Percentiles rank a stretch among this genome's conserved stretches.
phyloP scores from a whole-genome alignment of 2,113 vertebrate genomes.

The Syngnathus scovelli region DNA sequence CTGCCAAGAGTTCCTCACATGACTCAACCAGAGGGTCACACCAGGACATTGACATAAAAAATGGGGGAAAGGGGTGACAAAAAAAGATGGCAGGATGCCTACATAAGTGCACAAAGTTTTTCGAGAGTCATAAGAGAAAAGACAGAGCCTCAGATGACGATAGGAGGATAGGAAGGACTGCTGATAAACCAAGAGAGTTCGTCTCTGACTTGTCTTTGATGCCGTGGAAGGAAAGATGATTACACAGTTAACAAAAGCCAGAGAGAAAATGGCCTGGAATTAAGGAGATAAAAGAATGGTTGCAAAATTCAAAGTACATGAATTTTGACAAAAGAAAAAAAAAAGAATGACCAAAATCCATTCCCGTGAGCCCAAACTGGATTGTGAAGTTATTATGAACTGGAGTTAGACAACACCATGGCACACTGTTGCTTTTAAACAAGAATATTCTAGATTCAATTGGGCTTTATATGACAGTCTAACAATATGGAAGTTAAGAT shows the following conservation, averaged over 20 bases:
- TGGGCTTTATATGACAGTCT: not conserved
- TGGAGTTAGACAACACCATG: not conserved
- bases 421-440: not conserved
- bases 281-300: conserved; percentile 2
- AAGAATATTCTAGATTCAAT: not conserved
- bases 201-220: conserved; percentile 16
- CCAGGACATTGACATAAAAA: conserved; percentile 14
- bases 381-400: not conserved
- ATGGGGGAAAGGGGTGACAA: not conserved
- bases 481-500: not conserved
- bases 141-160: conserved; percentile 24
- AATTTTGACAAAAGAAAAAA: not conserved
- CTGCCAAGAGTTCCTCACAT: conserved; percentile 31
- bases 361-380: not conserved
- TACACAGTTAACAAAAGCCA: conserved; percentile 9
- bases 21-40: conserved; percentile 24
- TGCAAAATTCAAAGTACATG: not conserved
- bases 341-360: not conserved
- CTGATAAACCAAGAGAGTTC: conserved; percentile 29
- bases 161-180: conserved; percentile 33
- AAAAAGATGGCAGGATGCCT: not conserved
- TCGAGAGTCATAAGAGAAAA: conserved; percentile 33
- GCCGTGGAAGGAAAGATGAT: conserved; percentile 23
- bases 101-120: not conserved
- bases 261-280: conserved; percentile 33